These are phyloP conservation scores for Volucella bombylans DNA, from an alignment of 2,888 invertebrate species.

Conservation along the genomic window DNA sequence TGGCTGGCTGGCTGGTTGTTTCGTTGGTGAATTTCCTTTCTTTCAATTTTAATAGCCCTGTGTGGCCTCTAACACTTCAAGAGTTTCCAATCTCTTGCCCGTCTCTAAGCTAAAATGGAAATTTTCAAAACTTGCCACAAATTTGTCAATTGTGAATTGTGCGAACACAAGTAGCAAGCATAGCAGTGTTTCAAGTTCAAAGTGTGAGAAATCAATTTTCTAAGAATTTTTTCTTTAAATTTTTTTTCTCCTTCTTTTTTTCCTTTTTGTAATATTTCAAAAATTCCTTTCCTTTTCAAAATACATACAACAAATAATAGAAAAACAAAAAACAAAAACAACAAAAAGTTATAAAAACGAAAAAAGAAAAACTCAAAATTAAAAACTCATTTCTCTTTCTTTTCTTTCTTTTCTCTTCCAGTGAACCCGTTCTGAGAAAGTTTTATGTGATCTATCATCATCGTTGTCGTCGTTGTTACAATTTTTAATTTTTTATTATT, in stretches of 20 bases:
- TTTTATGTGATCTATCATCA: slow-evolving; percentile 72
- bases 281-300: slow-evolving; percentile 9
- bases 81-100: slow-evolving; percentile 29
- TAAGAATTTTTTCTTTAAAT: not conserved
- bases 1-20: no score
- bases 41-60: slow-evolving; percentile 34
- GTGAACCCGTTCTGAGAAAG: slow-evolving; percentile 74
- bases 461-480: slow-evolving; percentile 54
- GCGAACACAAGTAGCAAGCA: no score
- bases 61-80: slow-evolving; percentile 49
- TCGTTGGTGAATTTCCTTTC: slow-evolving; percentile 64
- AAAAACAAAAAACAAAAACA: slow-evolving; percentile 28
- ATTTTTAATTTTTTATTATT: slow-evolving; percentile 53
- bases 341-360: slow-evolving; percentile 32
- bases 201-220: not conserved
- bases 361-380: slow-evolving; percentile 39
- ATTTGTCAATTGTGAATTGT: no score
- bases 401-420: slow-evolving; percentile 66
- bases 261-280: slow-evolving; percentile 12
- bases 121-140: not conserved
- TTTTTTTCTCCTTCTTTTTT: not conserved
- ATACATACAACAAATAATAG: slow-evolving; percentile 61
- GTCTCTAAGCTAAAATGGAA: slow-evolving; percentile 23
- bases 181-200: no score
- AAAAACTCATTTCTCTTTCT: slow-evolving; percentile 63